Evolutionary conservation across 2,888 invertebrate species (phyloP).

Genomic region (Synergus japonicus): DNA sequence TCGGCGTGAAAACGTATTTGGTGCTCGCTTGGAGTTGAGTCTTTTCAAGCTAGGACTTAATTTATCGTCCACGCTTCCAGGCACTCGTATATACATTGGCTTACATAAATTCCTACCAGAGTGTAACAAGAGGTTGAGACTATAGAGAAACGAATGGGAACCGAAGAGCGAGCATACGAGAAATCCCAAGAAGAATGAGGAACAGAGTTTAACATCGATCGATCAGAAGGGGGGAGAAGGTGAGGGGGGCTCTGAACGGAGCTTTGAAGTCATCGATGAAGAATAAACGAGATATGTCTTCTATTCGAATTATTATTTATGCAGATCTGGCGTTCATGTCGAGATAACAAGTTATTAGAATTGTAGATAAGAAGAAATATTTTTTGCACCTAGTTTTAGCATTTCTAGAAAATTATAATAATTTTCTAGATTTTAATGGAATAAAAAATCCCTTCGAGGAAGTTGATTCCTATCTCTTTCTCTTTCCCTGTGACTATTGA

Average conservation of each 20-base stretch:
- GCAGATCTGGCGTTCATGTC: neutral
- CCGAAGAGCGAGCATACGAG: neutral
- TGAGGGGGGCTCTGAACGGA: conserved; percentile 36
- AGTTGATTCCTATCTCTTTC: conserved; percentile 1
- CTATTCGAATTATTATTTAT: conserved; percentile 14
- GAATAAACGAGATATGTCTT: conserved; percentile 18
- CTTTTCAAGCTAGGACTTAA: conserved; percentile 15
- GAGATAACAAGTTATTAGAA: conserved; percentile 26
- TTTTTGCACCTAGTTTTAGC: neutral
- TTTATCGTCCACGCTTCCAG: conserved; percentile 42
- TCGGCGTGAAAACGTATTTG: conserved; percentile 29
- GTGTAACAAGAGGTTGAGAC: conserved; percentile 35
- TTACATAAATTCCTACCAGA: conserved; percentile 44
- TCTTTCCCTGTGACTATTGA: neutral
- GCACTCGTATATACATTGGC: conserved; percentile 48
- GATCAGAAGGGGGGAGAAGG: conserved; percentile 5
- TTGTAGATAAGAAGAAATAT: conserved; percentile 5
- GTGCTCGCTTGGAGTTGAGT: conserved; percentile 16
- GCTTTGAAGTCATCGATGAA: conserved; percentile 32
- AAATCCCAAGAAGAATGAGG: conserved; percentile 20
- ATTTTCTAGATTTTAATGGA: neutral
- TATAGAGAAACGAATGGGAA: conserved; percentile 27
- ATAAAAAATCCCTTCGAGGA: neutral
- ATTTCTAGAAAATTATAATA: neutral
- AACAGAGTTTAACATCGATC: conserved; percentile 35